Evolutionary conservation across 2,888 invertebrate species (phyloP), one percentile per base, ranked within the genome.

Genomic region (Tribolium freemani): DNA sequence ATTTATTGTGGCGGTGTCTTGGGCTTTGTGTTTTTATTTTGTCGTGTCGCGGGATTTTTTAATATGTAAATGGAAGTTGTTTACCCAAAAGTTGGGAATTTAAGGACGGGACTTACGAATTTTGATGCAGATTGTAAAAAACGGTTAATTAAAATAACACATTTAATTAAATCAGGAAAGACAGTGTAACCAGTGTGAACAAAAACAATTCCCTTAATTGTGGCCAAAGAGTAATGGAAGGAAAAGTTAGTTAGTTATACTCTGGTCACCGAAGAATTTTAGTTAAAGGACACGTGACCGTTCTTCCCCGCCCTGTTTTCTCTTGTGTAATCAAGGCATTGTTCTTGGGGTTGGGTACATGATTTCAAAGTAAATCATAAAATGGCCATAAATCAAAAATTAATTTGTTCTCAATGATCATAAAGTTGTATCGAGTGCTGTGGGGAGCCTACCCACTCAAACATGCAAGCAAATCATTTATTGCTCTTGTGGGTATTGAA

Each of bases 1-100:
- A 51, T 51, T 51, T 51, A 51, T 51, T 13, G 51, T 20, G 16
- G 51, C n/a, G 20, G 20, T 9, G n/a, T 51, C 51, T 51, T 20
- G 20, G 16, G 51, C 51, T 51, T 51, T n/a, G 20, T 20, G 16
- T 48, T 48, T 48, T 48, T 48, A 13, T 48, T 48, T 8, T 26
- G 11, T 51, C 13, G 48, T 51, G 51, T 51, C 51, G 13, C 13
- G 2, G 20, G 13, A 20, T 51, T 20, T 51, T 51, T 51, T 51
- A n/a, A 51, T 20, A 20, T 20, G 16, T 13, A 51, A 20, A 51
- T 51, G n/a, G n/a, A 5, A 9, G 20, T 51, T 51, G 10, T 48
- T 13, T 48, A 11, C 26, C 26, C 5, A 11, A 48, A 48, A 48
- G 10, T 48, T 45, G 2, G 45, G 2, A 45, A 10, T 48, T 48